Evolutionary conservation across 64 coral and sea anemone species (phyloP).

Genomic region (Pocillopora damicornis): DNA sequence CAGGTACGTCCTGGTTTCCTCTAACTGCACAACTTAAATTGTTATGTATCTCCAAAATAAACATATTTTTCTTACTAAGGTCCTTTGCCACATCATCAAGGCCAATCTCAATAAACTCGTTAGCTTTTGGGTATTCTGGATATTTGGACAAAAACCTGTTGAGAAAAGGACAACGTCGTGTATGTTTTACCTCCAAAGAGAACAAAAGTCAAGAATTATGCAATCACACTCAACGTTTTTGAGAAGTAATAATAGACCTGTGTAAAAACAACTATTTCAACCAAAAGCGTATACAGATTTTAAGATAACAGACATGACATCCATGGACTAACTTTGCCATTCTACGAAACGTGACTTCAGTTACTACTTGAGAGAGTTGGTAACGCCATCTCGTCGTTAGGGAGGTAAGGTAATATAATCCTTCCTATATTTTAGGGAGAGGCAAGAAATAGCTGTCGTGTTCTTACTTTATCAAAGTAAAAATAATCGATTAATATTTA

Average conservation of each 20-base stretch:
- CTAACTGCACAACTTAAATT: background rate
- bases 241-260: background rate
- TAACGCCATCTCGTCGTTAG: conserved; percentile 10
- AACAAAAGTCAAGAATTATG: background rate
- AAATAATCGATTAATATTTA: background rate
- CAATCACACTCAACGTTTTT: background rate
- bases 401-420: background rate
- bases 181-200: background rate
- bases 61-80: conserved; percentile 66
- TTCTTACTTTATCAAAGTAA: background rate
- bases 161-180: background rate
- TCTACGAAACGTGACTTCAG: background rate
- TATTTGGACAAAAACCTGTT: conserved; percentile 94
- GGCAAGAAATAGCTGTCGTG: background rate
- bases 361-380: background rate
- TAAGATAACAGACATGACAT: too few relatives aligned
- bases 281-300: too few relatives aligned
- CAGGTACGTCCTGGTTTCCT: too few relatives aligned
- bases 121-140: conserved; percentile 65
- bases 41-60: background rate
- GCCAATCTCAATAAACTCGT: conserved; percentile 82
- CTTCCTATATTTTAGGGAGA: background rate
- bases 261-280: background rate
- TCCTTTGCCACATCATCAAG: conserved; percentile 97
- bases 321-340: too few relatives aligned